These are phyloP conservation scores for Australoheros scitulus DNA, from an alignment of 2,113 vertebrate genomes.

Conservation along the genomic window DNA sequence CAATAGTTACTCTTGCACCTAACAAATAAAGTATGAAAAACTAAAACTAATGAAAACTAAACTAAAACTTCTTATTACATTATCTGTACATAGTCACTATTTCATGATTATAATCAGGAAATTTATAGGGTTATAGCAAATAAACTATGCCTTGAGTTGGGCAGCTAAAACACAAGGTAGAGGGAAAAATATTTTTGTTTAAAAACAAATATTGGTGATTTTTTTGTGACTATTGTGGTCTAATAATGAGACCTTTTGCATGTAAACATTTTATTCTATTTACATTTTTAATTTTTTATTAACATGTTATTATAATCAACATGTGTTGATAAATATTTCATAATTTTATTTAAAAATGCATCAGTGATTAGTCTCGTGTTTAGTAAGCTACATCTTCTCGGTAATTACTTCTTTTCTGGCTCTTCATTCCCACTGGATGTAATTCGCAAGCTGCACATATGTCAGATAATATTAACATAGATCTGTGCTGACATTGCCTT, in stretches of 20 bases:
- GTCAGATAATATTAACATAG: no score
- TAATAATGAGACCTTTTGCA: neutral
- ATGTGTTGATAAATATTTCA: no score
- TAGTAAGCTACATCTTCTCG: neutral
- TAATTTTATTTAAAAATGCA: no score
- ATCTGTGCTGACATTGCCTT: no score
- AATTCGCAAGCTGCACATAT: neutral
- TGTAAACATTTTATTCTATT: neutral
- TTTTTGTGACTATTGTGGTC: neutral
- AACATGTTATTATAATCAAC: neutral
- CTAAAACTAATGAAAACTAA: no score
- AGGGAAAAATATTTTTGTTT: neutral
- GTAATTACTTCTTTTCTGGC: neutral
- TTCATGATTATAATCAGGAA: neutral
- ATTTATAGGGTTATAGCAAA: neutral
- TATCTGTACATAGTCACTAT: neutral
- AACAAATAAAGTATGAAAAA: no score
- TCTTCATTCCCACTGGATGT: neutral
- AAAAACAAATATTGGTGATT: neutral
- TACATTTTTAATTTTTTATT: neutral
- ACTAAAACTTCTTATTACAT: neutral
- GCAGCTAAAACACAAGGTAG: neutral
- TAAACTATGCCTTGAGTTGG: neutral
- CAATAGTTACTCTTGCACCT: no score
- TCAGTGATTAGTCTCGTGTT: neutral